Percentiles rank a stretch among this genome's conserved stretches.
These are phyloP conservation scores for Paralinhomoeus sp. DNA, from an alignment of 2,888 invertebrate species.

Conservation along the genomic window DNA sequence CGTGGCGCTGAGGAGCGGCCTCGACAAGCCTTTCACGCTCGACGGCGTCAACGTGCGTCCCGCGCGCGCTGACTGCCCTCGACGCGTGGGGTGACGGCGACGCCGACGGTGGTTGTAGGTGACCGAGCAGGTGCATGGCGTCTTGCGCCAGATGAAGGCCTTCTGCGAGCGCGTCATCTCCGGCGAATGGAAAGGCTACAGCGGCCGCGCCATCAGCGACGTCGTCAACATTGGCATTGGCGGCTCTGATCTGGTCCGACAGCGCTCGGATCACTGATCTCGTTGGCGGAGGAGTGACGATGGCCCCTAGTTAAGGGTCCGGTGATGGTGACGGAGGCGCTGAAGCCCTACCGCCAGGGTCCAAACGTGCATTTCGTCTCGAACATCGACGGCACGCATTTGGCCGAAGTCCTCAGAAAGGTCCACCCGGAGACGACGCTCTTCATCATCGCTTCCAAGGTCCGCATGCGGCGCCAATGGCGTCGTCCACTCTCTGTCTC, in stretches of 20 bases:
- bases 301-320: slow-evolving; percentile 44
- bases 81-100: too few species aligned
- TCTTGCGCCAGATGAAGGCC: slow-evolving; percentile 75
- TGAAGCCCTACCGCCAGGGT: slow-evolving; percentile 67
- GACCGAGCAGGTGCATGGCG: slow-evolving; percentile 69
- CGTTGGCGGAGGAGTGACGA: neutral
- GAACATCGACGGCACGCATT: slow-evolving; percentile 94
- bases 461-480: slow-evolving; percentile 7
- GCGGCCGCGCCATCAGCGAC: slow-evolving; percentile 80
- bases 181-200: slow-evolving; percentile 46
- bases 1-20: slow-evolving; percentile 66
- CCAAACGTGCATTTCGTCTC: slow-evolving; percentile 83
- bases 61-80: too few species aligned
- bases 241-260: slow-evolving; percentile 65
- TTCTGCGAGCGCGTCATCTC: slow-evolving; percentile 45
- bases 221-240: slow-evolving; percentile 98
- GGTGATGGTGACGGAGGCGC: slow-evolving; percentile 90
- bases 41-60: slow-evolving; percentile 54
- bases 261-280: neutral
- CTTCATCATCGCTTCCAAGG: slow-evolving; percentile 92
- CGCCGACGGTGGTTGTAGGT: slow-evolving; percentile 23
- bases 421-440: slow-evolving; percentile 74
- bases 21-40: slow-evolving; percentile 51
- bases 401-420: slow-evolving; percentile 66
- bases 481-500: neutral